Evolutionary conservation across 2,888 invertebrate species (phyloP).

Genomic region (Eledone cirrhosa): DNA sequence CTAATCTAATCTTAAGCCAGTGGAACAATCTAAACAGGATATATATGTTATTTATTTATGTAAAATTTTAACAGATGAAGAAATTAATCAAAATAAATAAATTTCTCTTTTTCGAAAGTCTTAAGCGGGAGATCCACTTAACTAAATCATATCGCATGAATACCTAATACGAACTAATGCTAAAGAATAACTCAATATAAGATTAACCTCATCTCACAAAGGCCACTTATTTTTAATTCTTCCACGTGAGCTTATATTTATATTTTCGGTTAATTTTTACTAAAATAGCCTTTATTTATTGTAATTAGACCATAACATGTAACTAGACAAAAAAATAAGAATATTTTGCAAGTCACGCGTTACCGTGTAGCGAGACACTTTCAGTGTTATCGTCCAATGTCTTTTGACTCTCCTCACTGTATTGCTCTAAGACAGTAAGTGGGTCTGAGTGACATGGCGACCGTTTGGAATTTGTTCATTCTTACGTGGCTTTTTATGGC

Average conservation of each 20-base stretch:
- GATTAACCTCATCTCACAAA: slow-evolving; percentile 30
- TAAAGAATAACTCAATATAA: slow-evolving; percentile 30
- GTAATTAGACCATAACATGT: neutral
- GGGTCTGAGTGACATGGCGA: slow-evolving; percentile 26
- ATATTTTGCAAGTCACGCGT: slow-evolving; percentile 18
- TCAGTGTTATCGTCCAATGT: neutral
- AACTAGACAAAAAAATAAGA: neutral
- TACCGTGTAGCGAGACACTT: neutral
- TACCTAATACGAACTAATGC: slow-evolving; percentile 23
- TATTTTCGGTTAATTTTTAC: neutral
- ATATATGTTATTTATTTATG: neutral
- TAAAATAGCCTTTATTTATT: neutral
- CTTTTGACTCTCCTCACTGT: neutral
- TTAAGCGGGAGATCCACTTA: slow-evolving; percentile 18
- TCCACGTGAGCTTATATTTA: neutral
- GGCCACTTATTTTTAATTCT: slow-evolving; percentile 30
- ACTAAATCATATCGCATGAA: slow-evolving; percentile 28
- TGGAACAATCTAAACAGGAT: neutral
- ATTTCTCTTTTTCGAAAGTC: too few relatives aligned
- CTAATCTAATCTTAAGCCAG: neutral
- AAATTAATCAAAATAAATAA: too few relatives aligned
- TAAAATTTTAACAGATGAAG: too few relatives aligned
- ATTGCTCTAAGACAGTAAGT: slow-evolving; percentile 9
- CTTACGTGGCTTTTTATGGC: slow-evolving; percentile 15
- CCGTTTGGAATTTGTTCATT: slow-evolving; percentile 9